Evolutionary conservation across 1,140 invertebrate species (phyloP).

Genomic region (Conus betulinus): DNA sequence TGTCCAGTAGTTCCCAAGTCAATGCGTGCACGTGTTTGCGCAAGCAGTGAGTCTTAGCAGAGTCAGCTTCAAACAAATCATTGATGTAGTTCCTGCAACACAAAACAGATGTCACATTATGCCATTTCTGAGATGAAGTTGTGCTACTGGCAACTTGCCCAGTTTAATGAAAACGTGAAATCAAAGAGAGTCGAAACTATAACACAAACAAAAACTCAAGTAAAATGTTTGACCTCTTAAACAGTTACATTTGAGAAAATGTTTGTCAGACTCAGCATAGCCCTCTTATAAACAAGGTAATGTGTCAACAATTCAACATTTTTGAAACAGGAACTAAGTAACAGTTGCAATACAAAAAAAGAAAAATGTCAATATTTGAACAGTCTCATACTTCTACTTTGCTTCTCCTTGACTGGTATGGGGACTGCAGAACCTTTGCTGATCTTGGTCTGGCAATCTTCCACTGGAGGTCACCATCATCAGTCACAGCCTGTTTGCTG

Average conservation of each 20-base stretch:
- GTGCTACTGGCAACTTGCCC: too few relatives aligned
- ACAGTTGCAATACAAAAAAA: background rate
- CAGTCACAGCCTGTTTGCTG: constrained; percentile 29
- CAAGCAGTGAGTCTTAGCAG: background rate
- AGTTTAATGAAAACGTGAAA: too few relatives aligned
- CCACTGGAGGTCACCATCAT: constrained; percentile 24
- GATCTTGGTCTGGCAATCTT: constrained; percentile 33
- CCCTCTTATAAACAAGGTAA: background rate
- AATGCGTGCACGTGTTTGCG: too few relatives aligned
- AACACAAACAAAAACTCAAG: background rate
- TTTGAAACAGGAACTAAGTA: background rate
- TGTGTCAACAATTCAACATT: background rate
- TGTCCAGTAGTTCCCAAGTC: too few relatives aligned
- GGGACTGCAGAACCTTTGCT: constrained; percentile 10
- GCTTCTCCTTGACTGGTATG: background rate
- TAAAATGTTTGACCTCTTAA: background rate
- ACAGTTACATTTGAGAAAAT: too few relatives aligned
- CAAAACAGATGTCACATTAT: background rate
- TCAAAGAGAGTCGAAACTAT: too few relatives aligned
- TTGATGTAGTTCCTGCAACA: background rate
- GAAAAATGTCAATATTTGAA: background rate
- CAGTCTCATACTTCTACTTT: background rate
- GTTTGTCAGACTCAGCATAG: too few relatives aligned
- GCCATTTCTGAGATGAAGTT: too few relatives aligned
- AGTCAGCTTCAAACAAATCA: background rate